Percentiles rank a stretch among this genome's conserved stretches.
Evolutionary conservation across 1,140 invertebrate genomes (phyloP).

Genomic region (Monochamus saltuarius): DNA sequence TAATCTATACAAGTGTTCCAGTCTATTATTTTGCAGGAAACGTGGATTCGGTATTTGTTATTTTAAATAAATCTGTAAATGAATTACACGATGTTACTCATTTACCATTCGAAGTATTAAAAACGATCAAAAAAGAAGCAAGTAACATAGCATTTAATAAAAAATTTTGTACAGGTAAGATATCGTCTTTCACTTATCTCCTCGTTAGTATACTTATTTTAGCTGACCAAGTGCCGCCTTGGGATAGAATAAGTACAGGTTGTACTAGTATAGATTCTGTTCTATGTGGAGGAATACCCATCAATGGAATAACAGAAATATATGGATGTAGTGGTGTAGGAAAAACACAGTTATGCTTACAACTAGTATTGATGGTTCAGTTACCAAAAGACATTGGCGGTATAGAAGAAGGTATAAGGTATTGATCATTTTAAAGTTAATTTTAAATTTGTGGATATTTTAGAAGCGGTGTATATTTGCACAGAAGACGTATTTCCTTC

Average conservation of each 20-base stretch:
- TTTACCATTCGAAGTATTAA: too few species aligned
- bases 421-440: constrained; percentile 5
- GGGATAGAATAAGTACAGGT: constrained; percentile 59
- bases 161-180: too few species aligned
- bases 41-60: too few species aligned
- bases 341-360: constrained; percentile 83
- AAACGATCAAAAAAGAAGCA: too few species aligned
- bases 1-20: too few species aligned
- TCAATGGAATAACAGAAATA: constrained; percentile 77
- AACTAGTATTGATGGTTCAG: constrained; percentile 59
- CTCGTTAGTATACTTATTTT: neutral
- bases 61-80: too few species aligned
- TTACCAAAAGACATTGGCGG: constrained; percentile 44
- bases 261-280: constrained; percentile 62
- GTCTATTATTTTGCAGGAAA: too few species aligned
- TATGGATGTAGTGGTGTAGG: constrained; percentile 79
- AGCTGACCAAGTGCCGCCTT: constrained; percentile 37
- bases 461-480: constrained; percentile 72
- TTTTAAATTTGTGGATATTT: constrained; percentile 10
- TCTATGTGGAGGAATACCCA: constrained; percentile 71
- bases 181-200: too few species aligned
- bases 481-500: constrained; percentile 77
- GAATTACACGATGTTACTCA: too few species aligned
- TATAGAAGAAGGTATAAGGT: constrained; percentile 31
- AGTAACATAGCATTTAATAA: too few species aligned